A percentile compares a stretch with the other conserved stretches of the same genome.
Evolutionary conservation across 1,140 invertebrate species (phyloP).

Genomic region (Bicyclus anynana): DNA sequence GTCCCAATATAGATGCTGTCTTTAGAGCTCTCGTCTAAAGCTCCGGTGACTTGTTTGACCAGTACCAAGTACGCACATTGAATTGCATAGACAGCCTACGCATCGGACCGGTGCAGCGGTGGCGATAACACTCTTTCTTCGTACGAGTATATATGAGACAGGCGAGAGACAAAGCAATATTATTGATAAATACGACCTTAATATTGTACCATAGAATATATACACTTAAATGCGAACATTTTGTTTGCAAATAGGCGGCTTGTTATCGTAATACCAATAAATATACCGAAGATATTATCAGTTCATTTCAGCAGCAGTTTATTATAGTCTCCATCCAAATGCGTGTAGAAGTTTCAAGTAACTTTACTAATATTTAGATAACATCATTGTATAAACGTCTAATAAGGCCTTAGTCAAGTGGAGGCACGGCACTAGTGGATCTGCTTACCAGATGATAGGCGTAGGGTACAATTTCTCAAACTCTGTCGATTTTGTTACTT

Average conservation of each 20-base stretch:
- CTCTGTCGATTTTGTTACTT: too few relatives aligned
- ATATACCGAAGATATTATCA: background rate
- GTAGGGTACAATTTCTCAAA: too few relatives aligned
- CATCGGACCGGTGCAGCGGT: constrained; percentile 28
- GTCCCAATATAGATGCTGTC: constrained; percentile 30
- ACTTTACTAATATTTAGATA: background rate
- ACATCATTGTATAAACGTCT: too few relatives aligned
- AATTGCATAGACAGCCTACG: constrained; percentile 38
- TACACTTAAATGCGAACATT: background rate
- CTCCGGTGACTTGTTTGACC: constrained; percentile 35
- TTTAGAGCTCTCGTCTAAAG: constrained; percentile 25
- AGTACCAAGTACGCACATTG: constrained; percentile 40
- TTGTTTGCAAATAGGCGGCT: background rate
- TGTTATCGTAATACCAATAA: constrained; percentile 10
- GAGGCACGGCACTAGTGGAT: too few relatives aligned
- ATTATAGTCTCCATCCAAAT: background rate
- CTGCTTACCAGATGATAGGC: too few relatives aligned
- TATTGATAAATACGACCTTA: constrained; percentile 10
- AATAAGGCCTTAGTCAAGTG: too few relatives aligned
- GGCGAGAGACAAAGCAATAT: constrained; percentile 4
- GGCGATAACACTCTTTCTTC: constrained; percentile 27
- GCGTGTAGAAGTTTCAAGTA: background rate
- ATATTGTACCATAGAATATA: background rate
- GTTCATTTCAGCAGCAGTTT: background rate
- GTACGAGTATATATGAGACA: constrained; percentile 13